A percentile compares a stretch with the other conserved stretches of the same genome.
These are phyloP conservation scores for Zelostemma sp. DNA, from an alignment of 1,140 invertebrate genomes.

Conservation along the genomic window DNA sequence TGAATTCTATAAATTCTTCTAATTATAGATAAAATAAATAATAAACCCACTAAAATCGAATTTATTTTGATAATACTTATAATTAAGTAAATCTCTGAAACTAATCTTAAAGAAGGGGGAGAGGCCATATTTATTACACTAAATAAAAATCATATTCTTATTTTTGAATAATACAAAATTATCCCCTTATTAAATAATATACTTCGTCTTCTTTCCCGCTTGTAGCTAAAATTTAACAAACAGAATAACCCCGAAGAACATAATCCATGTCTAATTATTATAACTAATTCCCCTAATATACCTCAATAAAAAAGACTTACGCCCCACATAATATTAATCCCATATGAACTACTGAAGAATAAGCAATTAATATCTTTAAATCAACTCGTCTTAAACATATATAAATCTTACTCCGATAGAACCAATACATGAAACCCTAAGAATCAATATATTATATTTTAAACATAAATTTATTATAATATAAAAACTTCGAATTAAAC, in stretches of 20 bases:
- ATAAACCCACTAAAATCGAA: conserved; percentile 53
- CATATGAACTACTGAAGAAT: conserved; percentile 75
- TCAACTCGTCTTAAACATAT: conserved; percentile 69
- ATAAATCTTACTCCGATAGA: conserved; percentile 71
- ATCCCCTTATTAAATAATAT: conserved; percentile 64
- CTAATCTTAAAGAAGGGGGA: conserved; percentile 48
- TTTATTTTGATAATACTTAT: conserved; percentile 70
- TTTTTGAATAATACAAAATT: neutral
- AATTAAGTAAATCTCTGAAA: conserved; percentile 69
- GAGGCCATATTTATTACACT: conserved; percentile 64
- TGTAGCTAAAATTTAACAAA: conserved; percentile 77
- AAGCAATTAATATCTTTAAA: conserved; percentile 3
- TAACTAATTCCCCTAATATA: conserved; percentile 66
- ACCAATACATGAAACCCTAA: conserved; percentile 71
- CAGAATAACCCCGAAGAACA: conserved; percentile 79
- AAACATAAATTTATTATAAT: conserved; percentile 63
- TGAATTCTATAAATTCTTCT: no score
- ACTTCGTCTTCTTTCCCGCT: conserved; percentile 59
- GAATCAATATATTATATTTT: conserved; percentile 67
- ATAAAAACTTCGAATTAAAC: conserved; percentile 71
- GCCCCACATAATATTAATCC: conserved; percentile 68
- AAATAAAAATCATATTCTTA: conserved; percentile 72
- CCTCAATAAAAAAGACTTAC: conserved; percentile 68
- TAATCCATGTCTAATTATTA: conserved; percentile 77
- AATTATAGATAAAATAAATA: no score